Percentiles rank a stretch among this genome's conserved stretches.
Conservation (phyloP, 30 jellyfish, hydroid and myxozoan species). For the Hydra vulgaris region DNA sequence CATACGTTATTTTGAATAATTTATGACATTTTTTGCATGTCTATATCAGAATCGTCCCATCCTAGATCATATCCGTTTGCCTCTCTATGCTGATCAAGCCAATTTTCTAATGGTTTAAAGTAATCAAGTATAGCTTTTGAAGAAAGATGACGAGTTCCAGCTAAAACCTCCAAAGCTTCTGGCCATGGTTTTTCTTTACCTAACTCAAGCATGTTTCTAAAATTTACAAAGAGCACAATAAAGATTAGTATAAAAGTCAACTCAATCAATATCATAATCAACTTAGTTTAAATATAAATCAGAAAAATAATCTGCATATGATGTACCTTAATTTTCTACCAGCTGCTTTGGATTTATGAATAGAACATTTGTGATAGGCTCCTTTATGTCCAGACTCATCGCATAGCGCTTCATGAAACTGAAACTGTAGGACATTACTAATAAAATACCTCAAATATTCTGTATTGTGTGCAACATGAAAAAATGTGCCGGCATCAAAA, state of each 20-base stretch:
- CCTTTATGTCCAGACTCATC: conserved; percentile 53
- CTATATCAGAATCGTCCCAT: conserved; percentile 42
- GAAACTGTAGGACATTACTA: conserved; percentile 65
- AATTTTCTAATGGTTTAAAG: conserved; percentile 58
- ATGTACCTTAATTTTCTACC: conserved; percentile 49
- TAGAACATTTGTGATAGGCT: conserved; percentile 57
- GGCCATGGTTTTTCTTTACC: conserved; percentile 90
- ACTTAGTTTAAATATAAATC: no score
- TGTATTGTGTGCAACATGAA: conserved; percentile 64
- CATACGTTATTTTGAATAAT: not conserved
- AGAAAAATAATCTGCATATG: no score
- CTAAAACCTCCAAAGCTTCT: conserved; percentile 35
- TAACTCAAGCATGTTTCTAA: conserved; percentile 51
- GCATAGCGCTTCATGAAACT: conserved; percentile 62
- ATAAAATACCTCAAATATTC: conserved; percentile 64
- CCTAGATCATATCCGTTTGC: conserved; percentile 54
- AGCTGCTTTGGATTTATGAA: conserved; percentile 54
- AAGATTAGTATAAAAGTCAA: no score
- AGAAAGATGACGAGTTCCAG: conserved; percentile 48
- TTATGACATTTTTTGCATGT: not conserved
- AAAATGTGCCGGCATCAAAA: conserved; percentile 71
- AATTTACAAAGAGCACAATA: not conserved
- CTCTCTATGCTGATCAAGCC: conserved; percentile 73
- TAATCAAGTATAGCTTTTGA: conserved; percentile 52
- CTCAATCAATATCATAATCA: no score